Evolutionary conservation across 2,113 vertebrate genomes (phyloP), one percentile per base, ranked within the genome.

Genomic region (Oplegnathus fasciatus): DNA sequence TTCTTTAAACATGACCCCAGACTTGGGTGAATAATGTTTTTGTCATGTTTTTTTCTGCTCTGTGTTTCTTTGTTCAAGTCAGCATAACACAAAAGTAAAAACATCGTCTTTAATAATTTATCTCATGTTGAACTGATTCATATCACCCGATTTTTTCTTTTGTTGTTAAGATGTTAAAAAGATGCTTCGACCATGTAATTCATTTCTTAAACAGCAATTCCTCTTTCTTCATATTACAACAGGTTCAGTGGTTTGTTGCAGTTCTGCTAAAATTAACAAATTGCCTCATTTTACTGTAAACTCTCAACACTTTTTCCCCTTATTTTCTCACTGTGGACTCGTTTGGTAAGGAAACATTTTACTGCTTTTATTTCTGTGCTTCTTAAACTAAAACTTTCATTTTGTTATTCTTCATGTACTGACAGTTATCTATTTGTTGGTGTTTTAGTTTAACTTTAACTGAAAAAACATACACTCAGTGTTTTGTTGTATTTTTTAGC

Each of bases 331-430:
- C 50, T 18, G 15, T 40, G 37, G 71, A 17, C 61, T 28, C 1
- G 5, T 40, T 46, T 17, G 28, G 52, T 78, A 46, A 67, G 37
- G 20, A 78, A 68, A 64, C 52, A 26, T 52, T 28, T 80, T 10
- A 48, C 22, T 28, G 58, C 6, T 61, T 60, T 61, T 32, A 32
- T 20, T 20, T 34, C 17, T 62, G 1, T 0, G 4, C 60, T 62
- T 34, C 30, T 10, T 62, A 20, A 30, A 61, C 7, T 32, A 22
- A 62, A 32, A 18, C 30, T 61, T 18, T 3, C 8, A 17, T 57
- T 6, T 48, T 18, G 5, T 55, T 5, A 15, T 50, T 68, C 46
- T 52, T 13, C 28, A 34, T 54, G 28, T 34, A 18, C 30, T n/a
- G 30, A 20, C 61, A 62, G 60, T 18, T 28, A 8, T 32, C 34